Evolutionary conservation across 2,888 invertebrate species (phyloP), one percentile per base, ranked within the genome.

Genomic region (Nomada ruficornis): DNA sequence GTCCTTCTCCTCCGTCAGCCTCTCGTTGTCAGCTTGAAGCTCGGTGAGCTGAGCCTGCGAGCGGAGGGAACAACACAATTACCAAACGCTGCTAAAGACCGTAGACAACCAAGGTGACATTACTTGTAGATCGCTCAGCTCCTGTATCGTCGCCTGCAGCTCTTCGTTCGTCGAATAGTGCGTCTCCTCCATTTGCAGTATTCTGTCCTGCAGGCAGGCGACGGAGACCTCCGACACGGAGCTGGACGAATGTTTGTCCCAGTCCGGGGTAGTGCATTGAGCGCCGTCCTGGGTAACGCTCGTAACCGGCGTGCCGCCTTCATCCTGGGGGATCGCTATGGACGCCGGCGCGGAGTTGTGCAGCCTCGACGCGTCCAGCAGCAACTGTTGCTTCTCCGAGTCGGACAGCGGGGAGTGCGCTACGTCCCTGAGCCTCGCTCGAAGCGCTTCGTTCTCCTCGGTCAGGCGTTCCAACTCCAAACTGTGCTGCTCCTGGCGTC

Each of bases 161-260:
- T 98, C 98, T 94, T 98, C 98, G 92, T 97, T 98, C 77, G 98
- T 98, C 84, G 98, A 98, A 93, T 92, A 95, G 92, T 98, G 97
- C 23, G 97, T 97, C 94, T 98, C 98, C 93, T 98, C 98, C 98
- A 98, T 98, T 94, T 98, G 98, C 93, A 98, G 95, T 90, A 98
- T 98, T 92, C 98, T 96, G 93, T 98, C 98, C 94, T 98, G 98
- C 84, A 98, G 95, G 93, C 98, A 98, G 26, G 98, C 98, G 83
- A 98, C 98, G 4, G 97, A 97, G 76, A 98, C 96, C 94, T 98
- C 98, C 94, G 98, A 98, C 86, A 96, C 95, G 5, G 97, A 97
- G 82, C 98, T 97, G 62, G 97, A 97, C 77, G 98, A 98, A 94
- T 98, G 97, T 93, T 98, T 98, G 94, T 98, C 98, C 98, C 98